Evolutionary conservation across 2,888 invertebrate species (phyloP).

Genomic region (Dione vanillae): DNA sequence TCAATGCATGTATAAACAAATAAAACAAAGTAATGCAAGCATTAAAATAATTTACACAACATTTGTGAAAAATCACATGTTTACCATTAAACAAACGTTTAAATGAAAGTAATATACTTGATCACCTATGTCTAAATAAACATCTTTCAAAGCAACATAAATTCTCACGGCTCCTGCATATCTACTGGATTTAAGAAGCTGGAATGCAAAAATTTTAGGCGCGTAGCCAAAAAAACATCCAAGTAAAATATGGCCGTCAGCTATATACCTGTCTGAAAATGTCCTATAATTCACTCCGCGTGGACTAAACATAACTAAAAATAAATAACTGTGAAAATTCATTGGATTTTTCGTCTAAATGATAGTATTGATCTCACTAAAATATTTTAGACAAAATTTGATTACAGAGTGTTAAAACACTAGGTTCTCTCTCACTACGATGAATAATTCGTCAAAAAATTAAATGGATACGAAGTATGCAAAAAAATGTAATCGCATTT

Average conservation of each 20-base stretch:
- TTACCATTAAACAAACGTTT: conserved; percentile 18
- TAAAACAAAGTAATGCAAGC: not conserved
- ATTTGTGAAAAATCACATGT: conserved; percentile 1
- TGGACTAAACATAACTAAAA: conserved; percentile 23
- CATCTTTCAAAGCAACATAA: conserved; percentile 36
- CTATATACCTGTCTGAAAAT: conserved; percentile 41
- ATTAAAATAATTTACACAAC: not conserved
- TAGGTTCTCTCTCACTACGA: not conserved
- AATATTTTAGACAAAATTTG: too few relatives aligned
- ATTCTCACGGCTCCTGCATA: conserved; percentile 47
- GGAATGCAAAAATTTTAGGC: conserved; percentile 49
- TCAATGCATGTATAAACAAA: not conserved
- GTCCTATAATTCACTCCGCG: conserved; percentile 39
- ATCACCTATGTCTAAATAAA: conserved; percentile 37
- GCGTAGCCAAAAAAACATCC: conserved; percentile 45
- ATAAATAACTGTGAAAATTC: conserved; percentile 1
- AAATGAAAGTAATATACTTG: conserved; percentile 23
- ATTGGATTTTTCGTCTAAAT: not conserved
- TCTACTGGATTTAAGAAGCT: conserved; percentile 38
- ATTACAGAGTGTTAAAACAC: not conserved
- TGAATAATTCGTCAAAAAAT: not conserved
- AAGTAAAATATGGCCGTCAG: conserved; percentile 44
- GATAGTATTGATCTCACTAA: too few relatives aligned
- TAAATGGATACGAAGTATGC: conserved; percentile 7
- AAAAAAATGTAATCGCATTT: conserved; percentile 21